Percentiles rank a stretch among this genome's conserved stretches.
Evolutionary conservation across 2,113 vertebrate genomes (phyloP).

Genomic region (Vulpes lagopus): DNA sequence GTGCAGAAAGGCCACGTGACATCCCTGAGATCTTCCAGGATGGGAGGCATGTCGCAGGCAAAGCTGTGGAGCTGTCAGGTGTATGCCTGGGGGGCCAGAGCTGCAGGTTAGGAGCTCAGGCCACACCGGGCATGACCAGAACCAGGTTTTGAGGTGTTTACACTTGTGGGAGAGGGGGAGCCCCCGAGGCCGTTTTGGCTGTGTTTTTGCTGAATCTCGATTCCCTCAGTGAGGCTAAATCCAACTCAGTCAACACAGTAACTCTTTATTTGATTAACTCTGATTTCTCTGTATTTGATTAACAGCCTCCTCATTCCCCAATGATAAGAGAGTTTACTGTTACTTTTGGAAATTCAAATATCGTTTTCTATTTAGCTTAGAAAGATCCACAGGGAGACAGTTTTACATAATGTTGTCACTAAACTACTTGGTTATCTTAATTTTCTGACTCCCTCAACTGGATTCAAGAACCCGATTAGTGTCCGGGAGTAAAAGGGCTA

Average conservation of each 20-base stretch:
- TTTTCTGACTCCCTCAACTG: conserved; percentile 49
- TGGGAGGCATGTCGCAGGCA: accelerated
- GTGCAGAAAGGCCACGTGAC: accelerated
- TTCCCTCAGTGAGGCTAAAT: neutral
- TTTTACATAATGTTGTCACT: conserved; percentile 63
- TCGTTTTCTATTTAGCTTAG: conserved; percentile 51
- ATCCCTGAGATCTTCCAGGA: too few relatives aligned
- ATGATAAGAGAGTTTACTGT: conserved; percentile 12
- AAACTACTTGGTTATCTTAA: conserved; percentile 69
- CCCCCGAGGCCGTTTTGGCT: accelerated
- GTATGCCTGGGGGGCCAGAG: neutral
- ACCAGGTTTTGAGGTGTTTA: neutral
- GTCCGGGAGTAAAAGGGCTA: neutral
- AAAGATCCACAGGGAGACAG: conserved; percentile 39
- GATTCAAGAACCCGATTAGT: neutral
- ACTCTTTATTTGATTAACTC: conserved; percentile 2
- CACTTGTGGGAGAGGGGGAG: neutral
- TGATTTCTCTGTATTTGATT: conserved; percentile 47
- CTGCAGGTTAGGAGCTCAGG: accelerated
- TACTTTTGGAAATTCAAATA: conserved; percentile 55
- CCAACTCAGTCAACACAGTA: neutral
- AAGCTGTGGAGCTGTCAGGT: neutral
- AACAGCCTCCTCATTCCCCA: neutral
- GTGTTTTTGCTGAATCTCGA: neutral
- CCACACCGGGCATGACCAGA: accelerated